Base-by-base conservation (phyloP, 1,140 invertebrate species). In the Callitettix versicolor region DNA sequence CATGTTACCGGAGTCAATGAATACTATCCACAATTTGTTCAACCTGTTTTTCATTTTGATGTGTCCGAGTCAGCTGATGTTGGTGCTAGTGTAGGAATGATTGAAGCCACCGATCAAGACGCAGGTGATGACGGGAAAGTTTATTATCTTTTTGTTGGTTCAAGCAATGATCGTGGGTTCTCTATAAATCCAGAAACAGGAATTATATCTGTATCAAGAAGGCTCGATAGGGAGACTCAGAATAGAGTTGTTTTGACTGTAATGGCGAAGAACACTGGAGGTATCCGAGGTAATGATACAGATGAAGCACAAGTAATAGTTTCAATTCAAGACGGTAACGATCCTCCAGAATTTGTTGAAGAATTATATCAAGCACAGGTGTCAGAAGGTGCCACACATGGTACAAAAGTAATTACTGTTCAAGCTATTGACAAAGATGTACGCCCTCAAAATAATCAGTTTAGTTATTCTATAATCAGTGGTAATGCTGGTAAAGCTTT, bases 231-330 rank as follows among this genome's bases (percentile, higher is more conserved):
- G 34, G 93, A 96, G 72, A 91, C 89, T 0, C 90, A 94, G 68
- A 91, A 88, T 66, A 75, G 89, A 52, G 88, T 92, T 2, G 85
- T 91, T 1, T 71, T 97, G 4, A 93, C 88, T 0, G 91, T 95
- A 0, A 79, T 97, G 74, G 93, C 93, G 0, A 98, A 97, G 72
- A 97, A 98, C 68, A 80, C 79, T 41, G 93, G 93, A 7, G 88
- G 90, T 22, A 93, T 96, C 56, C 76, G 84, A 38, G 91, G 91
- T 7, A 95, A 96, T 69, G 93, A 97, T 65, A 95, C 91, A 0
- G 93, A 96, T 68, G 90, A 92, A 68, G 92, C 92, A 3, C 88
- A 91, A 70, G 86, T 97, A 0, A 88, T 91, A 22, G 86, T 97
- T 53, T 87, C 85, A 1, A 89, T 96, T 51, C 88, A 95, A 73